Evolutionary conservation across 2,888 invertebrate genomes (phyloP).

Genomic region (Agrochola lychnidis): DNA sequence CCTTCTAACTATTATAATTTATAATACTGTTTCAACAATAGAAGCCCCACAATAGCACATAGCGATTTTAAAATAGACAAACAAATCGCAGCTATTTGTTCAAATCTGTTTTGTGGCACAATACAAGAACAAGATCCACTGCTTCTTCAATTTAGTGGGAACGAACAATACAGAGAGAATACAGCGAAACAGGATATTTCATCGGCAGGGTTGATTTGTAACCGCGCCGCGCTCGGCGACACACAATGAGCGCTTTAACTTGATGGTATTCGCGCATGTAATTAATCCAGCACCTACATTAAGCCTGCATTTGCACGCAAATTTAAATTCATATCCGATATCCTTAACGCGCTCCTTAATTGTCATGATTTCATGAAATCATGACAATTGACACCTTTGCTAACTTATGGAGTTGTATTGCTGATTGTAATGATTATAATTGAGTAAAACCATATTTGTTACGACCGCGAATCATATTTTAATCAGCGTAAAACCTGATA

Average conservation of each 20-base stretch:
- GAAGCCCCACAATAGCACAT: not conserved
- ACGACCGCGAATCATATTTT: too few species aligned
- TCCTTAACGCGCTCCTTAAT: conserved; percentile 36
- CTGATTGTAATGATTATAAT: too few species aligned
- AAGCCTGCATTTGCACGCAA: conserved; percentile 58
- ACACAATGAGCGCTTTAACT: conserved; percentile 49
- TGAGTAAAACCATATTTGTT: too few species aligned
- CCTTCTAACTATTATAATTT: not conserved
- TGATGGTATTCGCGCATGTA: conserved; percentile 49
- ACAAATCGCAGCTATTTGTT: conserved; percentile 38
- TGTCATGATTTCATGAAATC: too few species aligned
- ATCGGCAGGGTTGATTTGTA: conserved; percentile 49
- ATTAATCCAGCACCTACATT: conserved; percentile 61
- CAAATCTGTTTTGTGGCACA: conserved; percentile 35
- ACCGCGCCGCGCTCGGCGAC: conserved; percentile 18
- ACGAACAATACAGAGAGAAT: conserved; percentile 46
- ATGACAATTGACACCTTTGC: too few species aligned
- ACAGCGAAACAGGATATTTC: conserved; percentile 51
- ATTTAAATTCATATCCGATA: conserved; percentile 52
- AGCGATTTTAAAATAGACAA: conserved; percentile 37
- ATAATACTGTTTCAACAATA: conserved; percentile 13
- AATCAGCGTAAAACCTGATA: too few species aligned
- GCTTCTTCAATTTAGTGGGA: conserved; percentile 43
- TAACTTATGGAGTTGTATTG: too few species aligned
- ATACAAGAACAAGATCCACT: conserved; percentile 48